Percentiles rank a stretch among this genome's conserved stretches.
Conservation (phyloP, 2,113 vertebrate species). For the Xerus inauris region DNA sequence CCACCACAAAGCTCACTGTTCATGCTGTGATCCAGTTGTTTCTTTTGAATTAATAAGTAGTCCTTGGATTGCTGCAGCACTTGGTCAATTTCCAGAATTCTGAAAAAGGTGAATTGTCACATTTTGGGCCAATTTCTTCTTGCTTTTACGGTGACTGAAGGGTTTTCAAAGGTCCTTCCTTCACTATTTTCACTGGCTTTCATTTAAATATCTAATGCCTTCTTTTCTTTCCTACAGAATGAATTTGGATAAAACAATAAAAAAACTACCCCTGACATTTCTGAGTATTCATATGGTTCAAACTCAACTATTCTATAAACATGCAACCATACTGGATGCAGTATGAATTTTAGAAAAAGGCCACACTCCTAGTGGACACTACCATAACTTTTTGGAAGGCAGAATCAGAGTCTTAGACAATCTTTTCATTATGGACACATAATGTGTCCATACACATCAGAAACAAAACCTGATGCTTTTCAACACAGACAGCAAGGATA, state of each 20-base stretch:
- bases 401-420: conserved; percentile 71
- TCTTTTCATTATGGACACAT: conserved; percentile 61
- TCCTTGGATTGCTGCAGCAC: not conserved
- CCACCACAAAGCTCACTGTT: not conserved
- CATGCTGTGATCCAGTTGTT: not conserved
- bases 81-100: not conserved
- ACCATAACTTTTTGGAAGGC: conserved; percentile 66
- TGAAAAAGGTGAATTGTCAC: conserved; percentile 29
- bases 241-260: conserved; percentile 70
- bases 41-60: not conserved
- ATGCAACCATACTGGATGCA: conserved; percentile 36
- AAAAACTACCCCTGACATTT: conserved; percentile 66
- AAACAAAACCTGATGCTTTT: conserved; percentile 67
- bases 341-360: conserved; percentile 68
- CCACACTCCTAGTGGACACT: conserved; percentile 61
- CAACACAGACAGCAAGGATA: conserved; percentile 19
- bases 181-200: conserved; percentile 52
- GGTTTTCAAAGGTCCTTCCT: conserved; percentile 6
- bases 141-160: not conserved
- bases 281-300: conserved; percentile 54
- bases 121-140: conserved; percentile 9
- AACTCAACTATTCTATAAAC: conserved; percentile 55
- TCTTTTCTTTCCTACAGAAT: conserved; percentile 62
- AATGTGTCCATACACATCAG: too few relatives aligned
- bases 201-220: conserved; percentile 71